A percentile compares a stretch with the other conserved stretches of the same genome.
Evolutionary conservation across 2,888 invertebrate species (phyloP).

Genomic region (Cinara cedri): DNA sequence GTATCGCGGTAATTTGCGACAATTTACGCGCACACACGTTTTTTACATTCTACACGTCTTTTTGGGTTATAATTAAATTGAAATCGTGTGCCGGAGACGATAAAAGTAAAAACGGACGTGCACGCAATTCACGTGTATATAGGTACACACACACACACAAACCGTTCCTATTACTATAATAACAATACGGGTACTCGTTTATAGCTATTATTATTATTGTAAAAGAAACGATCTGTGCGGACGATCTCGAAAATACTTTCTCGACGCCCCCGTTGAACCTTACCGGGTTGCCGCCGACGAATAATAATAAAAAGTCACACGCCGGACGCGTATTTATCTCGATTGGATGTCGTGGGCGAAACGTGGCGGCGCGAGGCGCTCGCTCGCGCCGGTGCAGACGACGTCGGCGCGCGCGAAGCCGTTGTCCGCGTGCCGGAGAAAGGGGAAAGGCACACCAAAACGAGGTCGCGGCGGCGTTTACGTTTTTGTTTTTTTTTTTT

Average conservation of each 20-base stretch:
- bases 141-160: neutral
- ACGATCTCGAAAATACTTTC: constrained; percentile 49
- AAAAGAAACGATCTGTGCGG: constrained; percentile 31
- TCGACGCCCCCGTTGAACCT: constrained; percentile 50
- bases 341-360: constrained; percentile 44
- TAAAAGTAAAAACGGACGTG: too few relatives aligned
- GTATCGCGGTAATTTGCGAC: too few relatives aligned
- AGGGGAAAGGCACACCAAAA: constrained; percentile 48
- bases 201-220: neutral
- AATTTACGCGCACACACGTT: too few relatives aligned
- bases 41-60: too few relatives aligned
- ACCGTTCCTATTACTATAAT: too few relatives aligned
- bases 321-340: constrained; percentile 26
- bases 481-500: neutral
- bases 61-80: too few relatives aligned
- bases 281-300: constrained; percentile 7
- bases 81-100: too few relatives aligned
- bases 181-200: neutral
- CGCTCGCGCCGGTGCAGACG: neutral
- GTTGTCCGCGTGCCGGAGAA: constrained; percentile 15
- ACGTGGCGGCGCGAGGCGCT: neutral
- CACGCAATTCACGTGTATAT: neutral
- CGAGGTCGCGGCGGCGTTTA: constrained; percentile 32
- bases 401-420: too few relatives aligned
- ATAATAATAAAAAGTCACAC: constrained; percentile 36